These are phyloP conservation scores for Brienomyrus longianalis DNA, from an alignment of 2,113 vertebrate genomes.

Conservation along the genomic window DNA sequence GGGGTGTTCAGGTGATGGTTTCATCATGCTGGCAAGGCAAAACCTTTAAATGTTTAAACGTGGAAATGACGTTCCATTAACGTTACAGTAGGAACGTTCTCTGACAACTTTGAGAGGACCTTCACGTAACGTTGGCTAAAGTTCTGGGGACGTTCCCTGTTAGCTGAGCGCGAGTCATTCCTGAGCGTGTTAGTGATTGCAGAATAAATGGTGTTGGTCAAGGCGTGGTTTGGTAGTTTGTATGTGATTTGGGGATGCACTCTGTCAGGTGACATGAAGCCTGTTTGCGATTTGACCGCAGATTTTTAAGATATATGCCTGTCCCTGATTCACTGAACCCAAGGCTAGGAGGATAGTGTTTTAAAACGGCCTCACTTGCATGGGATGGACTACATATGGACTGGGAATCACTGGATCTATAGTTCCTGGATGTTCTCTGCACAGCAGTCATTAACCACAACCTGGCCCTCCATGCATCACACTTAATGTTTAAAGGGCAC, in stretches of 20 bases:
- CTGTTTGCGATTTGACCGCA: neutral
- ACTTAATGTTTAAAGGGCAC: neutral
- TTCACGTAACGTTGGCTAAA: neutral
- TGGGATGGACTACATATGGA: neutral
- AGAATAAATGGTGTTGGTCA: neutral
- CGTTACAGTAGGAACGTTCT: neutral
- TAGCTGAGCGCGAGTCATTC: neutral
- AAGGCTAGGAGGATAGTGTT: neutral
- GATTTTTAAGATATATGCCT: neutral
- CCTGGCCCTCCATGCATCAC: neutral
- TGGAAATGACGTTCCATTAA: neutral
- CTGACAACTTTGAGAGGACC: neutral
- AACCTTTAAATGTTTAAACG: neutral
- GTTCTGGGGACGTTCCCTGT: neutral
- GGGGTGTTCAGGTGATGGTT: neutral
- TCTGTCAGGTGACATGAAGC: neutral
- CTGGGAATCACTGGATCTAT: neutral
- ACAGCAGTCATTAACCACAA: neutral
- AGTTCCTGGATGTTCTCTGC: neutral
- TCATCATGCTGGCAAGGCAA: neutral
- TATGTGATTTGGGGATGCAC: neutral
- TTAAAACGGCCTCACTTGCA: neutral
- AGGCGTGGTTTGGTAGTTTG: neutral
- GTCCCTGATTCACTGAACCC: neutral
- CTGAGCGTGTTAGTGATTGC: neutral